These are phyloP conservation scores for Opisthocomus hoazin DNA, from an alignment of 2,113 vertebrate genomes.

Conservation along the genomic window DNA sequence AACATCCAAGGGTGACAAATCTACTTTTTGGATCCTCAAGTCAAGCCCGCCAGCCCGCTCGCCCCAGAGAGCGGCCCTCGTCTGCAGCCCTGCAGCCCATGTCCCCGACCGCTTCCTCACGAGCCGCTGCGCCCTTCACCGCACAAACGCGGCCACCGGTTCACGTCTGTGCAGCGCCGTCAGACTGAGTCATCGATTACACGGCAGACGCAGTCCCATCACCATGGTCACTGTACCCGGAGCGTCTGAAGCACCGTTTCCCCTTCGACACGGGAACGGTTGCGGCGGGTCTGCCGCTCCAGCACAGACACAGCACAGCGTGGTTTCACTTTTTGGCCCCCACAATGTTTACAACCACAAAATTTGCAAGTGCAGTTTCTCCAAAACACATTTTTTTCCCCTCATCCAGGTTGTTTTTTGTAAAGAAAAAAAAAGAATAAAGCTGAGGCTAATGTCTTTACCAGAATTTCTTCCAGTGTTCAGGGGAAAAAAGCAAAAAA, in stretches of 20 bases:
- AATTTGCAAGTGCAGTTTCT: neutral
- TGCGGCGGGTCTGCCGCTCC: neutral
- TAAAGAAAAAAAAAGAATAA: neutral
- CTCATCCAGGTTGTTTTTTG: neutral
- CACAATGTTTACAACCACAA: neutral
- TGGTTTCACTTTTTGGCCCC: neutral
- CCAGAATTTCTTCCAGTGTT: neutral
- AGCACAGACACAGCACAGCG: rapidly evolving
- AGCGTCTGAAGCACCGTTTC: neutral
- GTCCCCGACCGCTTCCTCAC: neutral
- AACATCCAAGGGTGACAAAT: rapidly evolving
- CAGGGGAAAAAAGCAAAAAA: neutral
- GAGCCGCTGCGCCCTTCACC: rapidly evolving
- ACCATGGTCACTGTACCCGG: neutral
- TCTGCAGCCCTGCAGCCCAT: neutral
- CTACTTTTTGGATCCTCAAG: rapidly evolving
- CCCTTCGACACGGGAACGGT: rapidly evolving
- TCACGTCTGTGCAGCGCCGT: rapidly evolving
- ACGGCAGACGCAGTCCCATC: neutral
- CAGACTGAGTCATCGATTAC: neutral
- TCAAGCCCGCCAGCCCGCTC: neutral
- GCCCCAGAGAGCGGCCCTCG: neutral
- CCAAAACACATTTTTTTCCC: neutral
- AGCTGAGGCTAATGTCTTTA: neutral
- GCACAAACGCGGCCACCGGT: rapidly evolving